phyloP scores from a whole-genome alignment of 2,888 invertebrate genomes.

The Catocala sponsa region DNA sequence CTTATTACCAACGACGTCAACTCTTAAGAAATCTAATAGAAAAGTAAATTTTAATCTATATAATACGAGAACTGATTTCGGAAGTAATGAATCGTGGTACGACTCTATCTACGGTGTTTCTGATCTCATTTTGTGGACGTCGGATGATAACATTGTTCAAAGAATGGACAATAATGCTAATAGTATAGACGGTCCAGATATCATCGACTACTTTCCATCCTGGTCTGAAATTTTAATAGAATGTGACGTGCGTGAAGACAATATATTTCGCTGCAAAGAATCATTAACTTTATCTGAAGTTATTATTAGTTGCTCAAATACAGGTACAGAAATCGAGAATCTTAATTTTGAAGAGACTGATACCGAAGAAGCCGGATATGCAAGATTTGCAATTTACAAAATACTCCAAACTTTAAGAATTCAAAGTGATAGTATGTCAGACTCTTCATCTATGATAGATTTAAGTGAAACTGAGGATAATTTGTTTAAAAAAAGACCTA shows the following conservation, averaged over 20 bases:
- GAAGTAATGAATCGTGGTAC: slow-evolving; percentile 69
- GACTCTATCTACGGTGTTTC: slow-evolving; percentile 78
- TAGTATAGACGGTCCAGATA: slow-evolving; percentile 42
- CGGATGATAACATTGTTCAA: slow-evolving; percentile 23
- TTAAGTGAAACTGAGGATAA: slow-evolving; percentile 56
- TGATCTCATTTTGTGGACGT: slow-evolving; percentile 52
- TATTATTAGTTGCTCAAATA: slow-evolving; percentile 12
- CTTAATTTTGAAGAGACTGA: slow-evolving; percentile 57
- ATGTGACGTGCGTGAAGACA: slow-evolving; percentile 6
- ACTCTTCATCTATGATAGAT: slow-evolving; percentile 5
- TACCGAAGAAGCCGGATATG: slow-evolving; percentile 65
- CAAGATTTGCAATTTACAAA: slow-evolving; percentile 75
- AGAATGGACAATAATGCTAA: slow-evolving; percentile 7
- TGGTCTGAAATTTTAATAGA: slow-evolving; percentile 73
- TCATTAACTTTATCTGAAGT: slow-evolving; percentile 7
- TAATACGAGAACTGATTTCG: slow-evolving; percentile 55
- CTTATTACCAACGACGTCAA: slow-evolving; percentile 65
- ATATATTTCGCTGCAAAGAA: slow-evolving; percentile 9
- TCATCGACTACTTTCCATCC: slow-evolving; percentile 57
- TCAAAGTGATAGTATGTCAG: neutral
- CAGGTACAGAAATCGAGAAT: slow-evolving; percentile 52
- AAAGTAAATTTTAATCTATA: slow-evolving; percentile 67
- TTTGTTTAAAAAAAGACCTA: slow-evolving; percentile 42
- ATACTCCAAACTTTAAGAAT: slow-evolving; percentile 62
- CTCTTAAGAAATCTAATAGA: slow-evolving; percentile 66